Conservation (phyloP, 2,888 invertebrate genomes). For the Caradrina kadenii region DNA sequence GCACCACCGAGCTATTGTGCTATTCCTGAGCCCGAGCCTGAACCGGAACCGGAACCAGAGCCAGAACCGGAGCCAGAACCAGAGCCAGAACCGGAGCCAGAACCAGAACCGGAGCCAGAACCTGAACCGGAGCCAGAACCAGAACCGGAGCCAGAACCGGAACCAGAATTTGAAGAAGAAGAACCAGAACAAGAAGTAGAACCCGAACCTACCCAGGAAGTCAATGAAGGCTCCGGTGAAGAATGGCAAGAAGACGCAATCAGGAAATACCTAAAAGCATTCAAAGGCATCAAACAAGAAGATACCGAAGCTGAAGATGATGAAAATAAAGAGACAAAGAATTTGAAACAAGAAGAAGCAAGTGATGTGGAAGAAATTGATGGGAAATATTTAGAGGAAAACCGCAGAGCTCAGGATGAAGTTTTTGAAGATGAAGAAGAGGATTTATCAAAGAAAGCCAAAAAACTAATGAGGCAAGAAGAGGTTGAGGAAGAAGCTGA, state of each 20-base stretch:
- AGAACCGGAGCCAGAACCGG: conserved; percentile 78
- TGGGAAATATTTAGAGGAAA: conserved; percentile 52
- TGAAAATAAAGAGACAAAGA: conserved; percentile 44
- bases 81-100: conserved; percentile 76
- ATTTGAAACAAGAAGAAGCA: conserved; percentile 49
- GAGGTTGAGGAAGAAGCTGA: conserved; percentile 45
- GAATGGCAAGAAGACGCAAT: conserved; percentile 68
- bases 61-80: conserved; percentile 75
- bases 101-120: conserved; percentile 78
- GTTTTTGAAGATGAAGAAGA: conserved; percentile 54
- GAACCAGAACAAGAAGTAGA: conserved; percentile 67
- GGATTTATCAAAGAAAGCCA: conserved; percentile 37
- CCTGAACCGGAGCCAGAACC: conserved; percentile 77
- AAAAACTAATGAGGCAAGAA: conserved; percentile 48
- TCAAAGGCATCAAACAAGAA: conserved; percentile 64
- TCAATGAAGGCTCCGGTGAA: conserved; percentile 68
- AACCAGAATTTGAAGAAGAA: conserved; percentile 68
- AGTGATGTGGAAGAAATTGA: conserved; percentile 56
- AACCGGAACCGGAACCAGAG: conserved; percentile 76
- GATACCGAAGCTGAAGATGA: conserved; percentile 55
- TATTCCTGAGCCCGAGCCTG: conserved; percentile 77
- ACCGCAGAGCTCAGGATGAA: conserved; percentile 49
- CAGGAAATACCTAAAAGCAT: conserved; percentile 56
- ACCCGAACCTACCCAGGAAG: conserved; percentile 23
- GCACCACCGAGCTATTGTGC: conserved; percentile 76